A percentile compares a stretch with the other conserved stretches of the same genome.
Conservation (phyloP, 2,888 invertebrate genomes). For the Cylloceria caligata region DNA sequence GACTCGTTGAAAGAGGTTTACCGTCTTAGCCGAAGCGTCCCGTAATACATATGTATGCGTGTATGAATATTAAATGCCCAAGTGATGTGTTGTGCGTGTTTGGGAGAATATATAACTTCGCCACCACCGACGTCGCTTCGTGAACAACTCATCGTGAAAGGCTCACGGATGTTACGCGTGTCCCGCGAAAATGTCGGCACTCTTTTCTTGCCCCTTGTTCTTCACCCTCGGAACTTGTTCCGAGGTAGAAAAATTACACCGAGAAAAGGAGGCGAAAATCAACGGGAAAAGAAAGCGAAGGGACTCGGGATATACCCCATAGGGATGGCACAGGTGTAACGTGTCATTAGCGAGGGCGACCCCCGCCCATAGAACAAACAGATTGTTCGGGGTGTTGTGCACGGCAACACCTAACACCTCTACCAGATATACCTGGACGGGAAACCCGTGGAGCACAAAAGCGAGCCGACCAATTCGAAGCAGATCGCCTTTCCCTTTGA, state of each 20-base stretch:
- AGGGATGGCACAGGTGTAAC: constrained; percentile 72
- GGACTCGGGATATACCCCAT: constrained; percentile 34
- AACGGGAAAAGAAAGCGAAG: neutral
- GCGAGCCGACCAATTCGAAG: constrained; percentile 60
- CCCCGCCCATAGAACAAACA: constrained; percentile 75
- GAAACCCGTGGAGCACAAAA: constrained; percentile 47
- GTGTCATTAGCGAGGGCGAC: constrained; percentile 72
- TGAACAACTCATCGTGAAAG: constrained; percentile 32
- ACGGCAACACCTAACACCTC: constrained; percentile 70
- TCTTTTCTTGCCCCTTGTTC: constrained; percentile 20
- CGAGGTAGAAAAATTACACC: constrained; percentile 46
- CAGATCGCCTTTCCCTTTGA: constrained; percentile 43
- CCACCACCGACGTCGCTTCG: neutral
- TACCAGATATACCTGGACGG: neutral
- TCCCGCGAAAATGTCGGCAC: constrained; percentile 43
- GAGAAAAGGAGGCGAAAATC: constrained; percentile 15
- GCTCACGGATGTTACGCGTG: constrained; percentile 41
- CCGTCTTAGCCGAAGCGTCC: constrained; percentile 30
- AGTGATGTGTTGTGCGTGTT: constrained; percentile 45
- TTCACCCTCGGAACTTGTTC: constrained; percentile 23
- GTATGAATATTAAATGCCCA: constrained; percentile 57
- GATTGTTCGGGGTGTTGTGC: constrained; percentile 71
- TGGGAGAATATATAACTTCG: constrained; percentile 11
- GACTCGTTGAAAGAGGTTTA: constrained; percentile 39
- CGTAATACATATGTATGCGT: constrained; percentile 47